phyloP scores from a whole-genome alignment of 2,113 vertebrate genomes.

The Willisornis vidua region DNA sequence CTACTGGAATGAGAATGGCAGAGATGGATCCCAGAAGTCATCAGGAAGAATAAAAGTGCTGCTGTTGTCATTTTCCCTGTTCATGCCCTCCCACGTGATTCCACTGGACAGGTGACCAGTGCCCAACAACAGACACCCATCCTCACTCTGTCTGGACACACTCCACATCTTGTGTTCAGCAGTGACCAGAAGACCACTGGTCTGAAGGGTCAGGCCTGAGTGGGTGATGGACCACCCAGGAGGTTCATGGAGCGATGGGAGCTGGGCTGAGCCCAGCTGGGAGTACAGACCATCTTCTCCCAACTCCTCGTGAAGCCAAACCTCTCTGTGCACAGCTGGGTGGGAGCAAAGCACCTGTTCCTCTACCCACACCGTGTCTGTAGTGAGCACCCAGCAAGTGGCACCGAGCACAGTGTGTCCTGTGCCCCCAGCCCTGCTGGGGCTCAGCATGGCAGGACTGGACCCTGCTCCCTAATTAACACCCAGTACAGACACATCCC shows the following conservation, averaged over 20 bases:
- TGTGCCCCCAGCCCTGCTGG: accelerated
- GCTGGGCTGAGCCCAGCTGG: not conserved
- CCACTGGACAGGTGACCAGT: accelerated
- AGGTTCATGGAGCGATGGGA: accelerated
- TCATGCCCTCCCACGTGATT: not conserved
- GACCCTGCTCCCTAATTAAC: not conserved
- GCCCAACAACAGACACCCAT: accelerated
- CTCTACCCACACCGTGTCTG: accelerated
- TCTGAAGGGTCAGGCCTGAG: not conserved
- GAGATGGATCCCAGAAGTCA: not conserved
- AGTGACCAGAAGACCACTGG: accelerated
- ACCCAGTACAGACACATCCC: not conserved
- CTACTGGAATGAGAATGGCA: not conserved
- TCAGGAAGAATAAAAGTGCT: not conserved
- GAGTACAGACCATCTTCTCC: not conserved
- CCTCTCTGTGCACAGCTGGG: no score
- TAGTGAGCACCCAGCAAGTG: accelerated
- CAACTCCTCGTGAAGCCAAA: not conserved
- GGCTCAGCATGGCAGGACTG: not conserved
- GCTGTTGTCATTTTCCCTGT: not conserved
- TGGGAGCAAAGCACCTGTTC: accelerated
- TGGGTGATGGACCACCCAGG: not conserved
- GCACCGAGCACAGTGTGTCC: no score
- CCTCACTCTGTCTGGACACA: accelerated
- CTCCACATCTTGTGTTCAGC: not conserved